Conservation (phyloP, 2,888 invertebrate genomes). For the Eristalinus aeneus region DNA sequence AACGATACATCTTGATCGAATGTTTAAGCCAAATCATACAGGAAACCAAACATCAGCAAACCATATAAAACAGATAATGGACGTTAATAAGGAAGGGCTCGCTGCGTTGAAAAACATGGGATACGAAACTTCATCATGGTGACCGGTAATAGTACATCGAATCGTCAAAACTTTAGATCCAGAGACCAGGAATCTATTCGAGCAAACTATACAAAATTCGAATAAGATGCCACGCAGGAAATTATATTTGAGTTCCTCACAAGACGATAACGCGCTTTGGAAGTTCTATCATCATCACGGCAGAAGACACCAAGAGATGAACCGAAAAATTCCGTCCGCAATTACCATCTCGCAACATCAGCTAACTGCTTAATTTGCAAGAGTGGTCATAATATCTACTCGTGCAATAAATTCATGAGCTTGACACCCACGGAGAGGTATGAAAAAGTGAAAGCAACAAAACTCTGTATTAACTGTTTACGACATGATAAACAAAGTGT, state of each 20-base stretch:
- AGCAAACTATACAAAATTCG: too few species aligned
- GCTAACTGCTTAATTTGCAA: too few species aligned
- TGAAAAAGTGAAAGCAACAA: neutral
- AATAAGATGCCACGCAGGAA: too few species aligned
- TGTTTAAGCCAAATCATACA: too few species aligned
- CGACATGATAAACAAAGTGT: neutral
- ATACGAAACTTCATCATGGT: neutral
- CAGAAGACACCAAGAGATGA: neutral
- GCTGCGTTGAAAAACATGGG: neutral
- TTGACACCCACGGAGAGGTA: neutral
- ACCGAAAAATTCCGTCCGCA: neutral
- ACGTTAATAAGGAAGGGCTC: neutral
- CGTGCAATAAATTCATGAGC: too few species aligned
- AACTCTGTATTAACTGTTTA: neutral
- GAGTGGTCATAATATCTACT: too few species aligned
- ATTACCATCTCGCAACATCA: neutral
- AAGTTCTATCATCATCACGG: neutral
- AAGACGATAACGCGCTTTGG: neutral
- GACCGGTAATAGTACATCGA: too few species aligned
- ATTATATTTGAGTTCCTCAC: too few species aligned
- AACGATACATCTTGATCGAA: too few species aligned
- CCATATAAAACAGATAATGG: neutral
- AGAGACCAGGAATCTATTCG: too few species aligned
- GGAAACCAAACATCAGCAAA: neutral
- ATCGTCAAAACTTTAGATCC: too few species aligned